Conservation (phyloP, 1,140 invertebrate genomes). For the Cryptotermes secundus region DNA sequence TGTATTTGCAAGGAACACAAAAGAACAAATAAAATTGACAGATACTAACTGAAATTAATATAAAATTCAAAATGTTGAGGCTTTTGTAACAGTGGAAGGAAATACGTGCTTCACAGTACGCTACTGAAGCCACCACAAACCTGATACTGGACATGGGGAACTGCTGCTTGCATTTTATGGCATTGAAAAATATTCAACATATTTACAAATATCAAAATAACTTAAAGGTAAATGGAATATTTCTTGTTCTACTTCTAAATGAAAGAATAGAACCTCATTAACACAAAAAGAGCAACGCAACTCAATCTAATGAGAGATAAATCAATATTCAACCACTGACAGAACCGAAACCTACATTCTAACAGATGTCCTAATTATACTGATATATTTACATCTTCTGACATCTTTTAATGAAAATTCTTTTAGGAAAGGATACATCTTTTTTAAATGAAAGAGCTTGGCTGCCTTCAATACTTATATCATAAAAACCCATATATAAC, state of each 20-base stretch:
- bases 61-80: no score
- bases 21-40: no score
- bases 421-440: background rate
- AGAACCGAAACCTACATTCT: background rate
- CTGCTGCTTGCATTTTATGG: background rate
- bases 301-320: background rate
- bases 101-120: no score
- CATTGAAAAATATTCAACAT: background rate
- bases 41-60: no score
- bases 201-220: slow-evolving; percentile 6
- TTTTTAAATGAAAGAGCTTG: background rate
- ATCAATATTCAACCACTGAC: background rate
- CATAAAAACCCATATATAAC: background rate
- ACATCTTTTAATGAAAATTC: no score
- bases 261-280: background rate
- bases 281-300: background rate
- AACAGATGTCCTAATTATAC: no score
- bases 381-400: no score
- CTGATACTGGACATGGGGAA: background rate
- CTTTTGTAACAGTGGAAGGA: no score
- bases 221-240: slow-evolving; percentile 8
- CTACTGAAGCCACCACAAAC: background rate
- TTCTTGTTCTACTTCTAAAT: background rate
- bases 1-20: no score
- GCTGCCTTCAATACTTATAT: background rate